These are phyloP conservation scores for Galaxias olidus DNA, from an alignment of 2,797 vertebrate genomes.

Conservation along the genomic window DNA sequence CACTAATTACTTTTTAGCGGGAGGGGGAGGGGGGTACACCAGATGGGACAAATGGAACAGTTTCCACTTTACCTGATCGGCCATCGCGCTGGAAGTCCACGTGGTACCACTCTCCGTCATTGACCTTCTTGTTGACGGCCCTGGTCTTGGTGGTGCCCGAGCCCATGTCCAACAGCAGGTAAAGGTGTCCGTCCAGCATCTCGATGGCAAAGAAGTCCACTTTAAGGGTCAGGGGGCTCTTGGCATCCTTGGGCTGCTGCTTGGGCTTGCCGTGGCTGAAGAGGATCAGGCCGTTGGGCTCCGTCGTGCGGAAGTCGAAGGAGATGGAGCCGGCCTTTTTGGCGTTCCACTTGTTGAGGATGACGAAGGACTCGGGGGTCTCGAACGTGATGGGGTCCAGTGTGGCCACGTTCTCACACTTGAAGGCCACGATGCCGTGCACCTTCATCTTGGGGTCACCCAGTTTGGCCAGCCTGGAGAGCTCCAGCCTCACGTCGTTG, in stretches of 20 bases:
- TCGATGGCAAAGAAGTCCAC: conserved; percentile 99
- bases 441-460: conserved; percentile 96
- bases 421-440: conserved; percentile 95
- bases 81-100: conserved; percentile 98
- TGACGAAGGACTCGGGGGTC: conserved; percentile 93
- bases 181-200: conserved; percentile 96
- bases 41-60: neutral
- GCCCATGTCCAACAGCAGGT: conserved; percentile 95
- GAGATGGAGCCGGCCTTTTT: conserved; percentile 99
- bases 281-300: conserved; percentile 95
- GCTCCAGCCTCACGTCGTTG: conserved; percentile 93
- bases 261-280: conserved; percentile 96
- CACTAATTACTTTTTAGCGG: no score
- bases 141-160: conserved; percentile 96
- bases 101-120: conserved; percentile 98
- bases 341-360: conserved; percentile 96
- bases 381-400: conserved; percentile 98
- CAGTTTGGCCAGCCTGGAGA: conserved; percentile 92
- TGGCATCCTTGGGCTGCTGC: conserved; percentile 91
- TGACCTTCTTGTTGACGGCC: conserved; percentile 95
- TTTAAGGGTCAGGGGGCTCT: conserved; percentile 88
- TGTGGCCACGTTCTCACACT: conserved; percentile 97
- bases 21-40: no score
- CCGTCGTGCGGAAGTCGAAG: conserved; percentile 97
- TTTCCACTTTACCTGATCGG: conserved; percentile 84